Base-by-base conservation (phyloP, 2,888 invertebrate genomes). In the Dyspetes luteomarginatus region DNA sequence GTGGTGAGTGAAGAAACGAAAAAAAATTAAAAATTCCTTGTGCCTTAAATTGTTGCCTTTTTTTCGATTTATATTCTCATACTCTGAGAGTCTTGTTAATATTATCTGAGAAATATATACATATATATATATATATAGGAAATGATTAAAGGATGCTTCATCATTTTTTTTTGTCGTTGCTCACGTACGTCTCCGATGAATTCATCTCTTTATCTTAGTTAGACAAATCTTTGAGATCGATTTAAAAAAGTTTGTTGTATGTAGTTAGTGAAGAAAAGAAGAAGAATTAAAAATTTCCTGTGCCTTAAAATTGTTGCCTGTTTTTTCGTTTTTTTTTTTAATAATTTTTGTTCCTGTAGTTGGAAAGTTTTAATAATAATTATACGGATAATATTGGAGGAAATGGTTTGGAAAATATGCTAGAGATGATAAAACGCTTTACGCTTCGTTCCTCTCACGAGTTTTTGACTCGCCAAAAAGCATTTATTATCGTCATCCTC, bases 401-500 rank as follows among this genome's bases (percentile, higher is more conserved):
- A n/a, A n/a, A n/a, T n/a, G n/a, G n/a, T n/a, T n/a, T n/a, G 12
- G 24, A 45, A 56, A 48, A 19, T 52, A 56, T 43, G 19, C 56
- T 30, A 30, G 12, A 64, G 77, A 81, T 69, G 73, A 81, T 73
- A 81, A 68, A 73, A 73, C n/a, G n/a, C n/a, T n/a, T 69, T 58
- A 77, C 58, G 73, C 50, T 76, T 65, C 68, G 41, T 43, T 55
- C 56, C 64, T 50, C 58, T 73, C 73, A 50, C 76, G 72, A 73
- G 81, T 36, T 36, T 36, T 67, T 79, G 78, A 82, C 83, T 84
- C 78, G 79, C 81, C 83, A 83, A 76, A 77, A 83, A 85, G 80
- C 79, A 75, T 85, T 85, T 83, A 84, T 85, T 84, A 85, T 84
- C 83, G 71, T 82, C 83, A 80, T 83, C 81, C 74, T 80, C 81